Base-by-base conservation (phyloP, 2,113 vertebrate genomes). In the Laticauda colubrina region DNA sequence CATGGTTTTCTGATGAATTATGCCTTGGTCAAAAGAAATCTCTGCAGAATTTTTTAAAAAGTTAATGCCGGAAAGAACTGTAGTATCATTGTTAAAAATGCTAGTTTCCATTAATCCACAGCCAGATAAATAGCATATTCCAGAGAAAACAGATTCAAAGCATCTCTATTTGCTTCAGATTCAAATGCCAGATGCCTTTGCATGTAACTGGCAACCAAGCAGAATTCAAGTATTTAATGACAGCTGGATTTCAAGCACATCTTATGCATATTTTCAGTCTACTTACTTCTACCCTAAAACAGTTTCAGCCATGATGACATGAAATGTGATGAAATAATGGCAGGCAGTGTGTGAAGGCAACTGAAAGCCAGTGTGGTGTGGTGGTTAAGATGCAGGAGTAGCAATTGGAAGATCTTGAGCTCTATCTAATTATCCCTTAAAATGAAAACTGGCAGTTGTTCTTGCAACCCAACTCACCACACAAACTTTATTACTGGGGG, bases 341-440 rank as follows among this genome's bases (percentile, higher is more conserved):
- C 3, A 59, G 51, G 26, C 6, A 59, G 7, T 29, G 43, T 93
- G 26, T 92, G 91, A 92, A 93, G 26, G 34, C 43, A 93, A 98
- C 1, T 9, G 18, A 81, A 20, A 43, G 7, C 7, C 75, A 81
- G 6, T 81, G 15, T 39, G n/a, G 34, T 39, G 2, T 81, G 18
- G 34, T 43, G 75, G 34, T 81, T 81, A 39, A 43, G 75, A 81
- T 3, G 6, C 75, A 21, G 75, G 75, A 43, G 7, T 81, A 43
- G 75, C 34, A 81, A 39, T 0, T 43, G 75, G 75, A 43, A 81
- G 69, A 81, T 39, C 69, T 14, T 1, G 6, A 21, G 6, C 18
- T 39, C n/a, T 81, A 81, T 81, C 6, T 81, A 81, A 18, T 81
- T 39, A 34, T 81, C 69, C 34, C 18, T 81, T 43, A 39, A 43